These are phyloP conservation scores for Mus spretus DNA, from an alignment of 2,797 vertebrate genomes.

Conservation along the genomic window DNA sequence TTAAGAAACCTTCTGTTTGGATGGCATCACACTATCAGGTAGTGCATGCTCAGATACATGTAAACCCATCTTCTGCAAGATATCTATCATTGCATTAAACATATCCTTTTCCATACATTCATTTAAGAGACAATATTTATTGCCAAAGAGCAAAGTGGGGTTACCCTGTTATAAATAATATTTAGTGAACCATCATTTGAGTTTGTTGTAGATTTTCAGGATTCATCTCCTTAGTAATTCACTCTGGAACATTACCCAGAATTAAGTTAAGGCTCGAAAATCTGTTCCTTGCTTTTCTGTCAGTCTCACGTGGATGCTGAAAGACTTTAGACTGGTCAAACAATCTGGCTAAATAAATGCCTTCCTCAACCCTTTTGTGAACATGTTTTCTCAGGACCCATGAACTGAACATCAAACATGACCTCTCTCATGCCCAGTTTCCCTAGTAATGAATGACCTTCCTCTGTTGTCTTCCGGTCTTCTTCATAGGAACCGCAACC, in stretches of 20 bases:
- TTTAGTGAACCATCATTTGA: background rate
- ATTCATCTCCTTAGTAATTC: slow-evolving; percentile 62
- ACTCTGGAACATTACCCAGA: slow-evolving; percentile 19
- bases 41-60: background rate
- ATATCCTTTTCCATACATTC: background rate
- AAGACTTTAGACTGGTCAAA: background rate
- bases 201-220: background rate
- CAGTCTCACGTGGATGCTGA: background rate
- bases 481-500: background rate
- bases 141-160: slow-evolving; percentile 21
- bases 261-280: slow-evolving; percentile 14
- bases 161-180: background rate
- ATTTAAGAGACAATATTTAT: slow-evolving; percentile 3
- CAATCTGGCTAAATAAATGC: background rate
- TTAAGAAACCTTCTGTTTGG: background rate
- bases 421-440: background rate
- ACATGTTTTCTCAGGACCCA: background rate
- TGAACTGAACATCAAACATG: background rate
- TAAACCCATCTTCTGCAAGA: background rate
- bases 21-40: background rate
- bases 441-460: background rate
- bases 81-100: background rate
- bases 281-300: background rate
- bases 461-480: background rate
- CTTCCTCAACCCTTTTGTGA: background rate